A percentile compares a stretch with the other conserved stretches of the same genome.
phyloP scores from a whole-genome alignment of 1,140 invertebrate species.

The Akabosia matsudoensis region DNA sequence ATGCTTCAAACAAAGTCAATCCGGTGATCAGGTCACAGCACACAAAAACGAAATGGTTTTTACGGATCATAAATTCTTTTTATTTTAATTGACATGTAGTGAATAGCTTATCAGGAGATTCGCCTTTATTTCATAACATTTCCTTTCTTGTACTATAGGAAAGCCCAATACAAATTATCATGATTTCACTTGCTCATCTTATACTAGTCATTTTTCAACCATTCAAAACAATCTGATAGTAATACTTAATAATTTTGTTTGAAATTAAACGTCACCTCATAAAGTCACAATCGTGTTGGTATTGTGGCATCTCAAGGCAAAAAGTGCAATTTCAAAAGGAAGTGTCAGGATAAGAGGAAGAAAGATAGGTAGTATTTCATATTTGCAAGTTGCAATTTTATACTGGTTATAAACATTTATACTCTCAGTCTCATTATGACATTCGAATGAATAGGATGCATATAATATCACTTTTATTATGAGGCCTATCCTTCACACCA shows the following conservation, averaged over 20 bases:
- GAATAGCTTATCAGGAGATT: not conserved
- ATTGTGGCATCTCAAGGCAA: not conserved
- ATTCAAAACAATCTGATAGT: too few species aligned
- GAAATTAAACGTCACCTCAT: not conserved
- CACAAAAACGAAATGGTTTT: not conserved
- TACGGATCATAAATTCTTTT: not conserved
- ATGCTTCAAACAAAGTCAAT: too few species aligned
- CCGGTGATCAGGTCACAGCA: too few species aligned
- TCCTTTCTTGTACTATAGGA: not conserved
- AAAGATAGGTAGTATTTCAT: too few species aligned
- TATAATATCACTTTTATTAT: too few species aligned
- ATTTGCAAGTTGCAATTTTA: too few species aligned
- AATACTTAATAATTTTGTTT: not conserved
- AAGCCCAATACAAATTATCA: not conserved
- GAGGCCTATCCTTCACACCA: too few species aligned
- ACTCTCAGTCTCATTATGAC: too few species aligned
- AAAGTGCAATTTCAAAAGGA: not conserved
- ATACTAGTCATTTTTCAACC: not conserved
- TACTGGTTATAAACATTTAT: too few species aligned
- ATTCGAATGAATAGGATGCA: too few species aligned
- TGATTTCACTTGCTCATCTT: slow-evolving; percentile 1
- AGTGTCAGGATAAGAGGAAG: not conserved
- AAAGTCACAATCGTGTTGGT: too few species aligned
- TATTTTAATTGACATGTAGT: slow-evolving; percentile 6
- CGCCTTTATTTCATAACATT: not conserved